These are phyloP conservation scores for Pheosia gnoma DNA, from an alignment of 2,888 invertebrate species.

Conservation along the genomic window DNA sequence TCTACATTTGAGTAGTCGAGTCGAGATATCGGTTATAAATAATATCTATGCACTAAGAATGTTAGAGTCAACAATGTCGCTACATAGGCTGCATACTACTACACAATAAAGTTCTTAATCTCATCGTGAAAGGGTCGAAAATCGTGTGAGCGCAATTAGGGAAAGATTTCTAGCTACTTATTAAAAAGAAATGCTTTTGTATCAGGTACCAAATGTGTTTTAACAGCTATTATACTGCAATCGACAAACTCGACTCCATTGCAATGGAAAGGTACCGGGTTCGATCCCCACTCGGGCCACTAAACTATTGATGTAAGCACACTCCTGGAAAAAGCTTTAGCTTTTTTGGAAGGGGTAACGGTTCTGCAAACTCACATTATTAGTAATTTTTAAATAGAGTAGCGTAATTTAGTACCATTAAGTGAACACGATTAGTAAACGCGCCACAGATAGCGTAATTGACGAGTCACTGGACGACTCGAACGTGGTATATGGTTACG, in stretches of 20 bases:
- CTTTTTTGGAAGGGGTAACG: too few species aligned
- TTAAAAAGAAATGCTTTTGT: not conserved
- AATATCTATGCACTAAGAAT: constrained; percentile 20
- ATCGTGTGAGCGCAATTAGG: constrained; percentile 15
- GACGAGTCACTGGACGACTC: too few species aligned
- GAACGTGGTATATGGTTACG: too few species aligned
- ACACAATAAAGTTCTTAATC: constrained; percentile 12
- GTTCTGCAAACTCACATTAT: too few species aligned
- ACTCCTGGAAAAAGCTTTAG: too few species aligned
- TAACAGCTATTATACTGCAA: not conserved
- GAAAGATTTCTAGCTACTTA: not conserved
- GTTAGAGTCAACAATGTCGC: constrained; percentile 13
- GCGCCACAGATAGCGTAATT: too few species aligned
- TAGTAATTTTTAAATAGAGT: too few species aligned
- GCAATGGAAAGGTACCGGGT: not conserved
- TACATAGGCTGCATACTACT: constrained; percentile 20
- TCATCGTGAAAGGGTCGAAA: constrained; percentile 13
- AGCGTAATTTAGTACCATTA: too few species aligned
- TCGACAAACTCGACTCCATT: too few species aligned
- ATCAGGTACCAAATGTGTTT: not conserved
- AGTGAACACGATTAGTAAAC: too few species aligned
- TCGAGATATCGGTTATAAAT: constrained; percentile 8
- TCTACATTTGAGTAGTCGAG: constrained; percentile 9
- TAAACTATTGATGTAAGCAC: too few species aligned
- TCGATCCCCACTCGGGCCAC: too few species aligned